Evolutionary conservation across 2,113 vertebrate species (phyloP).

Genomic region (Mirza zaza): DNA sequence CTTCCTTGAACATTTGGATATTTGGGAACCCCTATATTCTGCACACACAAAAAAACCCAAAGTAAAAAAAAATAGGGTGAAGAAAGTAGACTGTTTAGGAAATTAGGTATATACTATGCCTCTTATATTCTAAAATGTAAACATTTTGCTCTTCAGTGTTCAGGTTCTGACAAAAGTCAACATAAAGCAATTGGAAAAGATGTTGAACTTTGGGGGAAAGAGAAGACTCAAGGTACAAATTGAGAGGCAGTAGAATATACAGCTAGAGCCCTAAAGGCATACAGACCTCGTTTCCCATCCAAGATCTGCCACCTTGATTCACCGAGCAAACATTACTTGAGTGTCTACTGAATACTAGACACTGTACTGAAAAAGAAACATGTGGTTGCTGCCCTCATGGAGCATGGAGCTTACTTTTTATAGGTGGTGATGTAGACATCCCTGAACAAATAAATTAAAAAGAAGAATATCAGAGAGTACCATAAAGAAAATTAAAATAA

Average conservation of each 20-base stretch:
- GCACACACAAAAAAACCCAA: not conserved
- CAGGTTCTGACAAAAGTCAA: not conserved
- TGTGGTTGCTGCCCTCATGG: not conserved
- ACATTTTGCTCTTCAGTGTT: not conserved
- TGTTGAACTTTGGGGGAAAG: not conserved
- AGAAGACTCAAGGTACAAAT: not conserved
- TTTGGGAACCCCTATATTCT: not conserved
- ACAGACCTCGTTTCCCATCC: not conserved
- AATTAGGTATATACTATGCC: not conserved
- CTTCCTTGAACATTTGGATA: constrained; percentile 30
- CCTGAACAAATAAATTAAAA: not conserved
- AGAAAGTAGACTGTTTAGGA: not conserved
- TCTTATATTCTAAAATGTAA: constrained; percentile 10
- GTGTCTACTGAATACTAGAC: not conserved
- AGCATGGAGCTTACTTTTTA: not conserved
- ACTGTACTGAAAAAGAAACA: not conserved
- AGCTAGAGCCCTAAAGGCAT: not conserved
- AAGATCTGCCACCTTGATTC: not conserved
- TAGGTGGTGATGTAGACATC: not conserved
- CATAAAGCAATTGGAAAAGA: constrained; percentile 24
- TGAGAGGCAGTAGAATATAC: not conserved
- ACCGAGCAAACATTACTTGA: not conserved
- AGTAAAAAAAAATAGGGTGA: not conserved
- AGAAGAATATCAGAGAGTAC: not conserved
- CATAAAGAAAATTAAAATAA: not conserved